Conservation (phyloP, 2,113 vertebrate species). For the Brachypteracias leptosomus region DNA sequence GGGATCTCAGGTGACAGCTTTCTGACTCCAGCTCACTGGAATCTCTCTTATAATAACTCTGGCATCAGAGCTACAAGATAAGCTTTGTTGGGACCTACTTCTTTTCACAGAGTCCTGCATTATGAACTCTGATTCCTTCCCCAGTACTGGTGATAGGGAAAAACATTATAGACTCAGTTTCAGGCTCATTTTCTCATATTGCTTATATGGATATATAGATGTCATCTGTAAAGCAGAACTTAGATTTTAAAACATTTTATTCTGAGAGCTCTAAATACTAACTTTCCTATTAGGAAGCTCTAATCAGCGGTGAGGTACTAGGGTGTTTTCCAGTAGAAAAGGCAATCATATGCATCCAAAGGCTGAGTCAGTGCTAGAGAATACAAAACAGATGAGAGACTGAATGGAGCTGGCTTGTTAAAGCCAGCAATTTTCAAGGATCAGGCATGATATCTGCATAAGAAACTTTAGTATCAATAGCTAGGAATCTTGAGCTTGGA, state of each 20-base stretch:
- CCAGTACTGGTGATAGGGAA: not conserved
- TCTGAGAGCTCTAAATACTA: not conserved
- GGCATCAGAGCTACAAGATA: not conserved
- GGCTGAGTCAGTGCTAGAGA: not conserved
- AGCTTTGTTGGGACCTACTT: not conserved
- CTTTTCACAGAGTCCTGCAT: not conserved
- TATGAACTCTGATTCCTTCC: not conserved
- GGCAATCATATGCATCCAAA: not conserved
- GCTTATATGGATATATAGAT: not conserved
- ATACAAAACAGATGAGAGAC: not conserved
- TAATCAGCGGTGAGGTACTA: not conserved
- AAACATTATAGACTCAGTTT: not conserved
- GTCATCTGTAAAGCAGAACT: not conserved
- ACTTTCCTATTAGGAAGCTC: not conserved
- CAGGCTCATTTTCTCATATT: not conserved
- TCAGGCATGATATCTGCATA: not conserved
- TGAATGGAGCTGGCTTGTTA: not conserved
- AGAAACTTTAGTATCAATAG: not conserved
- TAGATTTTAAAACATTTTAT: not conserved
- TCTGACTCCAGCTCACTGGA: not conserved
- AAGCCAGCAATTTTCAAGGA: not conserved
- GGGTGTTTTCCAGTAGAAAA: constrained; percentile 1
- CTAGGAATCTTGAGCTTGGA: not conserved
- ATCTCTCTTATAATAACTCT: not conserved
- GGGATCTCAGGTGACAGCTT: not conserved